Conservation (phyloP, 2,113 vertebrate genomes). For the Corythornis cristatus region DNA sequence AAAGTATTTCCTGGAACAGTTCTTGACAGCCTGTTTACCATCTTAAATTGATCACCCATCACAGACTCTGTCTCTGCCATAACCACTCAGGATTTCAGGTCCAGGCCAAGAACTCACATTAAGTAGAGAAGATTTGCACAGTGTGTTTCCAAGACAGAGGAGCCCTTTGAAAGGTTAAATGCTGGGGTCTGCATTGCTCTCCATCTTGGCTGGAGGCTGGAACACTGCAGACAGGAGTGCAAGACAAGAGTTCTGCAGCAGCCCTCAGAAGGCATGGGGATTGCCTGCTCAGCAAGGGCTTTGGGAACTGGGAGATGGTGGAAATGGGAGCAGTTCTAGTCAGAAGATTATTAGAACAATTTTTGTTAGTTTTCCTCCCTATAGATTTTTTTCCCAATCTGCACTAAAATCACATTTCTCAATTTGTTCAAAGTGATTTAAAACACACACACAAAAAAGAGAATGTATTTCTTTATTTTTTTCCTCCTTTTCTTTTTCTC, state of each 20-base stretch:
- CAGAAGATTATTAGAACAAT: background rate
- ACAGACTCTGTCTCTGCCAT: background rate
- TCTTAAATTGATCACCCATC: conserved; percentile 53
- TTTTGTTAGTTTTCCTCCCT: fast-evolving
- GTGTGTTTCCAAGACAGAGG: background rate
- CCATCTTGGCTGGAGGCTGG: background rate
- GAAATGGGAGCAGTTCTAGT: background rate
- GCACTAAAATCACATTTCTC: background rate
- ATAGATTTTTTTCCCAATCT: background rate
- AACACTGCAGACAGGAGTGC: background rate
- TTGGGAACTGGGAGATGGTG: background rate
- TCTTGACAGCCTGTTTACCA: conserved; percentile 40
- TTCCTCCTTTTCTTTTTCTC: background rate
- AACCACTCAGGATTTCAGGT: background rate
- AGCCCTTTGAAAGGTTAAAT: conserved; percentile 21
- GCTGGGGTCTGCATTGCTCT: background rate
- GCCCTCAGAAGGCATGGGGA: background rate
- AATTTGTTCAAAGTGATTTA: background rate
- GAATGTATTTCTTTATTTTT: background rate
- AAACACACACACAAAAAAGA: background rate
- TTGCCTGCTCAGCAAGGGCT: background rate
- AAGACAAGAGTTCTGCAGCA: background rate
- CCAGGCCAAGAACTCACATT: background rate
- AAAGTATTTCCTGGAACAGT: conserved; percentile 50
- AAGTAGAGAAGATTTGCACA: background rate